Conservation (phyloP, 2,113 vertebrate genomes). For the Misgurnus anguillicaudatus region DNA sequence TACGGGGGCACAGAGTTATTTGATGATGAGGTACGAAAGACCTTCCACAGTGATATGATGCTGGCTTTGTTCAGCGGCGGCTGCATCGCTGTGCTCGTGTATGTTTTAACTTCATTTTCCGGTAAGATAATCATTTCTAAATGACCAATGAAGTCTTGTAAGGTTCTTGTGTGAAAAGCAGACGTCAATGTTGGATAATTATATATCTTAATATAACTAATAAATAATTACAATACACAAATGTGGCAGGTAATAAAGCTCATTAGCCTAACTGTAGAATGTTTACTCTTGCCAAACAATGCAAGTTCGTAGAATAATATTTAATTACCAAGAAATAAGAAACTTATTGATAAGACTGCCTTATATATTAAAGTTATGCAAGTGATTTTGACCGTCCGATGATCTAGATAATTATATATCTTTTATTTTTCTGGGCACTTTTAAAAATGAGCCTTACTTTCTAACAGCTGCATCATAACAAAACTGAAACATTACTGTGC, state of each 20-base stretch:
- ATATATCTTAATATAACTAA: too few species aligned
- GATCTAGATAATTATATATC: too few species aligned
- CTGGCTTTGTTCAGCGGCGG: constrained; percentile 92
- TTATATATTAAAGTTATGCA: too few species aligned
- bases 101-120: constrained; percentile 93
- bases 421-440: constrained; percentile 7
- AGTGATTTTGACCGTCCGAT: too few species aligned
- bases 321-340: too few species aligned
- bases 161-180: background rate
- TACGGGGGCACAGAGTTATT: constrained; percentile 96
- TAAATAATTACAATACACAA: background rate
- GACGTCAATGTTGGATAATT: background rate
- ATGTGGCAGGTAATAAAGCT: background rate
- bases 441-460: constrained; percentile 20
- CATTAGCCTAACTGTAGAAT: too few species aligned
- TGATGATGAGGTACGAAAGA: constrained; percentile 93
- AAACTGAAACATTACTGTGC: background rate
- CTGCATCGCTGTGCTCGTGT: constrained; percentile 91
- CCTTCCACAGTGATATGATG: constrained; percentile 96
- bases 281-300: too few species aligned
- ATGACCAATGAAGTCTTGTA: background rate
- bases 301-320: too few species aligned
- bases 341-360: too few species aligned
- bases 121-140: constrained; percentile 69
- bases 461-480: background rate